Evolutionary conservation across 1,140 invertebrate species (phyloP), one percentile per base, ranked within the genome.

Genomic region (Eufriesea mexicana): DNA sequence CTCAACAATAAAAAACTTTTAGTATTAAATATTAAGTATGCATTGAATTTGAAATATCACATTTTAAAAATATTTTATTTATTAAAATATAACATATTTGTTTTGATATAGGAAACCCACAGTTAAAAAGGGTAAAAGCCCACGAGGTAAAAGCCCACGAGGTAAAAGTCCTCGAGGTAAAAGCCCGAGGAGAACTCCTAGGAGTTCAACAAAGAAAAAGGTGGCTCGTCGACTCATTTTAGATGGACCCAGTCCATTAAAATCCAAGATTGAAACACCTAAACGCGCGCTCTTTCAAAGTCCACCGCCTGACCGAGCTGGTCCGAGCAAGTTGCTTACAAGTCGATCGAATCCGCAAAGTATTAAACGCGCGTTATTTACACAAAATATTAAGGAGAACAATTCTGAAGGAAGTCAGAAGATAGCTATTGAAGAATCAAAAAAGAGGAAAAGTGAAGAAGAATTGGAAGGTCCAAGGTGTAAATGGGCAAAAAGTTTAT

Each of bases 251-350:
- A 94, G 92, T 84, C 92, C 93, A 0, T 81, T 84, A 10, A 94
- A 91, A 84, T 71, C 85, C 0, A 94, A 92, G 67, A 45, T 95
- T 66, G 94, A 95, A 85, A 95, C 94, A 0, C 94, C 95, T 5
- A 96, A 96, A 87, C 91, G 96, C 84, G 96, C 96, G 0, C 87
- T 96, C 0, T 96, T 96, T 83, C 94, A 96, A 83, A 96, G 96
- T 90, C 96, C 96, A 47, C 94, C 95, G 18, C 70, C 88, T 4
- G 90, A 92, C 54, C 91, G 83, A 71, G 89, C 92, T 59, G 92
- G 93, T 25, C 91, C 94, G 42, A 94, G 94, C 90, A 88, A 89
- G 67, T 77, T 86, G n/a, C 57, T 79, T 16, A 42, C 55, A 54
- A 14, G 16, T 45, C 75, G 71, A n/a, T 77, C 79, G 18, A 93